Base-by-base conservation (phyloP, 2,113 vertebrate species). In the Dasypus novemcinctus region DNA sequence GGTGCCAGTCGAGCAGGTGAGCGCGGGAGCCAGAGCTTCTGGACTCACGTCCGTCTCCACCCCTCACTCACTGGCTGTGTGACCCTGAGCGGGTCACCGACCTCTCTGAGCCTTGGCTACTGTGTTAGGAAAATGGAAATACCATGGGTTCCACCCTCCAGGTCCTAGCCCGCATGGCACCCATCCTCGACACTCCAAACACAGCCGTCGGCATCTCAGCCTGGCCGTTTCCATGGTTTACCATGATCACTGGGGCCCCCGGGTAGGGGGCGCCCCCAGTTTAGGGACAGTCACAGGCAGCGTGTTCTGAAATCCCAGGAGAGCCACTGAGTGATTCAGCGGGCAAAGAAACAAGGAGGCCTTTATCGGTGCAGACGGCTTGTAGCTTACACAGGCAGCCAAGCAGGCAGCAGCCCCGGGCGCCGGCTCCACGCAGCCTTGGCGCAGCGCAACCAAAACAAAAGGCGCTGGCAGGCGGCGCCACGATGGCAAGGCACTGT, bases 81-180 rank as follows among this genome's bases (percentile, higher is more conserved):
- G 29, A 21, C 33, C 33, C 13, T 11, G 46, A 43, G 54, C 64
- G 54, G n/a, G 25, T n/a, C 33, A 29, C 52, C n/a, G 52, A 23
- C 20, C 36, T 21, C 18, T 64, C 61, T 49, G 63, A 36, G n/a
- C 54, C 52, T 13, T 43, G 2, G 41, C 52, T 27, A 15, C 27
- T 11, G 1, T 6, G 38, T 25, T 33, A 54, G 54, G 79, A 61
- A 43, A 13, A 12, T 8, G 4, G n/a, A n/a, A 64, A 27, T 8
- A 7, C 2, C 10, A 1, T 11, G 2, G 4, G 2, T 4, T 2
- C 64, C 5, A 4, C 8, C 0, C 69, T 21, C 71, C 21, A 15
- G 36, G 36, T 33, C 46, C 27, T 1, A 17, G 74, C 66, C 4
- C 13, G 69, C 18, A 20, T 57, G 33, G 20, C 0, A 27, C 25